Evolutionary conservation across 1,140 invertebrate genomes (phyloP), one percentile per base, ranked within the genome.

Genomic region (Listronotus bonariensis): DNA sequence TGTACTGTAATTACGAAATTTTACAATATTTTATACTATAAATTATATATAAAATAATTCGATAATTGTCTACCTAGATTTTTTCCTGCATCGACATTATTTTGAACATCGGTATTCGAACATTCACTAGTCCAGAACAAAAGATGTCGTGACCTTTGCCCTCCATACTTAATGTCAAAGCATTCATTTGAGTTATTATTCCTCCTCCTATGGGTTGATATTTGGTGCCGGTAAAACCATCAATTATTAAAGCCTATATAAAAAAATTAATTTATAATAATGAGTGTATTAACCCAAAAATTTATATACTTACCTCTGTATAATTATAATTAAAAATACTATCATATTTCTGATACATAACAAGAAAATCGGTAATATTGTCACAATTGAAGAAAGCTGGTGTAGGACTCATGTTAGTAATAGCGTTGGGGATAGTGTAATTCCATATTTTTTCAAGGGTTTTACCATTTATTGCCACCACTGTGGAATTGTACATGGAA

Each of bases 311-410:
- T 75, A 87, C 86, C 76, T 87, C 79, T 6, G 91, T 89, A 69
- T 90, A 88, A 77, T 91, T 75, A 45, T 76, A 73, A 18, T 73
- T 69, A n/a, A 74, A 67, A 51, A 76, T 72, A 61, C 66, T 67
- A 48, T 74, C 72, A 56, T 74, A 74, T 55, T 67, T 84, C 72
- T 91, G 86, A 74, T 90, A 91, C 71, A 92, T 90, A 0, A 95
- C 83, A 78, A 93, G 83, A 69, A 95, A 91, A 73, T 94, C 92
- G 0, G 91, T 91, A n/a, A 90, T 79, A 61, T 87, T 81, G 75
- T 94, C 92, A 66, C 87, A 84, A 75, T 93, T 91, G 68, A 91
- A 95, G 77, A 88, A 92, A 6, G 89, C 91, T 15, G 90, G 89
- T 20, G 90, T 87, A 36, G 92, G 91, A 65, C 89, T 86, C 72